phyloP scores from a whole-genome alignment of 2,888 invertebrate genomes.

The Phyllotreta striolata region DNA sequence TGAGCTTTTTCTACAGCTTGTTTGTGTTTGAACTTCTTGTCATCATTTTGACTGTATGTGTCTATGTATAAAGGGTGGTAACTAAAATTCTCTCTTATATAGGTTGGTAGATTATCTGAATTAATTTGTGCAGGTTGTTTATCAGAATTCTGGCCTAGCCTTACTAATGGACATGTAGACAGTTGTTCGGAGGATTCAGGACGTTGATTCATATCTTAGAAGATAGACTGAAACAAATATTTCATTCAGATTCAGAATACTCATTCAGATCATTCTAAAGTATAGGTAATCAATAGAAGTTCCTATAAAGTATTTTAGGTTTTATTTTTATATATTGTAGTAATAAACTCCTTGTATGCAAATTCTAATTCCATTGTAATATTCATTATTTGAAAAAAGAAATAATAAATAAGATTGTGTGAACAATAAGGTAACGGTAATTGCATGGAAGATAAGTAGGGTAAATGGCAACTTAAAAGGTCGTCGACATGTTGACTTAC shows the following conservation, averaged over 20 bases:
- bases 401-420: conserved; percentile 1
- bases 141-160: conserved; percentile 48
- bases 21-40: conserved; percentile 40
- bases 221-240: conserved; percentile 31
- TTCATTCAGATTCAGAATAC: too few relatives aligned
- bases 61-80: conserved; percentile 48
- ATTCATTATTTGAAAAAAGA: conserved; percentile 4
- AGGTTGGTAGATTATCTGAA: conserved; percentile 42
- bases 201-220: conserved; percentile 50
- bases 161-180: conserved; percentile 67
- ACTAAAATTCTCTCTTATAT: conserved; percentile 47
- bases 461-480: conserved; percentile 50
- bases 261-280: too few relatives aligned
- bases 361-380: neutral
- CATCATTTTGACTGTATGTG: conserved; percentile 44
- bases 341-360: too few relatives aligned
- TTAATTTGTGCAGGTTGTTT: conserved; percentile 50
- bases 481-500: conserved; percentile 59
- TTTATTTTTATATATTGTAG: neutral
- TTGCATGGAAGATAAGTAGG: conserved; percentile 41
- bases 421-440: conserved; percentile 5
- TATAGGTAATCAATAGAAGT: conserved; percentile 5
- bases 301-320: neutral
- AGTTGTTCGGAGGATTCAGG: conserved; percentile 55
- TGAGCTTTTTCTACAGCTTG: conserved; percentile 46